Evolutionary conservation across 2,113 vertebrate genomes (phyloP), one percentile per base, ranked within the genome.

Genomic region (Notothenia rossii): DNA sequence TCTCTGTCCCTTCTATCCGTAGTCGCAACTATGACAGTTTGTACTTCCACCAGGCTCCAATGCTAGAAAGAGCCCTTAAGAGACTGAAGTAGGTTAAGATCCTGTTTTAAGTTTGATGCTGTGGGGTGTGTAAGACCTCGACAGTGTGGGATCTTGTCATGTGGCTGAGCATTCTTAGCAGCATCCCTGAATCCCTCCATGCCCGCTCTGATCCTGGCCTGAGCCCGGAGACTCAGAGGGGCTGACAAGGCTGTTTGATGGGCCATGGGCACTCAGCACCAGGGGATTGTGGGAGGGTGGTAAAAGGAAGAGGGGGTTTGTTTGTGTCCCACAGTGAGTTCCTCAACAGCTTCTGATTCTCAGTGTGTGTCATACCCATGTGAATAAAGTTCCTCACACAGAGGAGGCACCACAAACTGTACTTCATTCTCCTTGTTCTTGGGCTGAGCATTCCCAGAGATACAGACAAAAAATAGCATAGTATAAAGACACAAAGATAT

Each of bases 201-300:
- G 72, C 62, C 73, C 73, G 70, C 74, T 81, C 82, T 90, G 86
- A 88, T 85, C 79, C 86, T 15, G 69, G 77, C 68, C 75, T 86
- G 81, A 89, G 71, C 84, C 56, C 56, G 70, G 76, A 70, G 77
- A 86, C 78, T 88, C 89, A 66, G 53, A 79, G 85, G 68, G 74
- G 74, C 82, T 81, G 84, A 86, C 73, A 77, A 66, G 79, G 75
- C 81, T 84, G 70, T 90, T 90, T 91, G 75, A 89, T 75, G 85
- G 82, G 75, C 83, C 63, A 81, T 51, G 64, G 69, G 75, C 75
- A 76, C 59, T 22, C 61, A 64, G 75, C 68, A 61, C 71, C 65
- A 74, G 43, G 76, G 66, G 83, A 88, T 72, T 79, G 79, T 62
- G 61, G 55, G 77, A 60, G 78, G 69, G 82, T 69, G 79, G 77